A percentile compares a stretch with the other conserved stretches of the same genome.
Conservation (phyloP, 2,113 vertebrate genomes). For the Natator depressus region DNA sequence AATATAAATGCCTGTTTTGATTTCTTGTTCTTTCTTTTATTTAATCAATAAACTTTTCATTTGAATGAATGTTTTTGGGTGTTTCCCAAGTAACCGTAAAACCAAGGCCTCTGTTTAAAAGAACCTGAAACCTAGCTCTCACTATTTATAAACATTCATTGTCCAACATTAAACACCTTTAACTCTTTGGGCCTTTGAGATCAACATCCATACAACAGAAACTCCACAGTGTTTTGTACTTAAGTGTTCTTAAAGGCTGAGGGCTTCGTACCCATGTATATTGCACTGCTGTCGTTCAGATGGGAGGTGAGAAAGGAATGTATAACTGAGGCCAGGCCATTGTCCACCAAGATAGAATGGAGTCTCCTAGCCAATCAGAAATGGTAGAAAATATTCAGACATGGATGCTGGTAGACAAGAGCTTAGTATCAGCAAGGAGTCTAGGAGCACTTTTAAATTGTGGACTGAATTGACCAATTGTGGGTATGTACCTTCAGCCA, state of each 20-base stretch:
- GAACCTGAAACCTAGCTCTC: neutral
- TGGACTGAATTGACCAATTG: neutral
- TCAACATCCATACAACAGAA: neutral
- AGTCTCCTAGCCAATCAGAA: neutral
- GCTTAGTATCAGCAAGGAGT: neutral
- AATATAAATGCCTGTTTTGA: too few relatives aligned
- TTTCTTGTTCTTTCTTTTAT: too few relatives aligned
- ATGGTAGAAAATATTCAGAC: neutral
- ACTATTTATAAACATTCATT: neutral
- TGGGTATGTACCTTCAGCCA: neutral
- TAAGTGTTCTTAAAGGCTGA: neutral
- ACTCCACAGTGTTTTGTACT: neutral
- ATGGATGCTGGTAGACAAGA: neutral
- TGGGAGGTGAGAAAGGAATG: neutral
- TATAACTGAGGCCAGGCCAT: neutral
- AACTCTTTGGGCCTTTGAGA: neutral
- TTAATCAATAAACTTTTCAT: too few relatives aligned
- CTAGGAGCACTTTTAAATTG: accelerated
- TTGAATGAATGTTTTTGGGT: neutral
- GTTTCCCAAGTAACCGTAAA: neutral
- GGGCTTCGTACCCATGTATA: neutral
- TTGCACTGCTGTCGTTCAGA: neutral
- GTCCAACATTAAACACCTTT: neutral
- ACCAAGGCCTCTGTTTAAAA: neutral
- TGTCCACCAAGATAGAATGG: neutral